These are phyloP conservation scores for Macropus fuliginosus DNA, from an alignment of 2,797 vertebrate species.

Conservation along the genomic window DNA sequence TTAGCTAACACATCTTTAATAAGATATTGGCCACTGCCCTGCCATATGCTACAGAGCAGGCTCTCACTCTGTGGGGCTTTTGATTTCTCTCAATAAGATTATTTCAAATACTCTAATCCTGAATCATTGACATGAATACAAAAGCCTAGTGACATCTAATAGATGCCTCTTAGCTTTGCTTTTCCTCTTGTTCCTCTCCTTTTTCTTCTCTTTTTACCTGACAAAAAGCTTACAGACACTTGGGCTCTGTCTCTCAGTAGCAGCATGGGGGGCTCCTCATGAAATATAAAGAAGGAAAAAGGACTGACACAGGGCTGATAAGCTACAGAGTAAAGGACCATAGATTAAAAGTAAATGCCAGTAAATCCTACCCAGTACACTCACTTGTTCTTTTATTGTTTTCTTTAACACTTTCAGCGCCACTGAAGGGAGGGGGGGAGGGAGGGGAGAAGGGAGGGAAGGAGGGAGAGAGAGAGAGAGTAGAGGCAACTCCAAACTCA, in stretches of 20 bases:
- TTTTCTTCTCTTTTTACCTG: constrained; percentile 89
- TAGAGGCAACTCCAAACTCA: not conserved
- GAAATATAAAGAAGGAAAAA: constrained; percentile 88
- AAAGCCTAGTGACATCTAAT: constrained; percentile 92
- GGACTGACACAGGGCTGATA: constrained; percentile 88
- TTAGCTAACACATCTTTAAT: constrained; percentile 89
- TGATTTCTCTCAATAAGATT: constrained; percentile 92
- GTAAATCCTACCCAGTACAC: constrained; percentile 87
- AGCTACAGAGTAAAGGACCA: constrained; percentile 88
- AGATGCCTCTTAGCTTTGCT: constrained; percentile 90
- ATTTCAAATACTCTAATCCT: constrained; percentile 94
- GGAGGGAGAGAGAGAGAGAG: not conserved
- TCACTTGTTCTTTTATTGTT: constrained; percentile 87
- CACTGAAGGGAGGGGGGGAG: constrained; percentile 32
- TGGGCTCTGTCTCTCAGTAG: constrained; percentile 86
- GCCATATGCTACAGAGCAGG: constrained; percentile 87
- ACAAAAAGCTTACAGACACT: constrained; percentile 91
- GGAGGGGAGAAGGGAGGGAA: constrained; percentile 32
- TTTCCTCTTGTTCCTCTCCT: constrained; percentile 88
- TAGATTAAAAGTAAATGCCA: constrained; percentile 90
- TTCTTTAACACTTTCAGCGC: constrained; percentile 86
- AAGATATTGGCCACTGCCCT: constrained; percentile 88
- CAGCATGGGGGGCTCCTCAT: constrained; percentile 88
- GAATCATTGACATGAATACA: constrained; percentile 94
- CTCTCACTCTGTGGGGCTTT: constrained; percentile 87